These are phyloP conservation scores for Macrobrachium nipponense DNA, from an alignment of 1,140 invertebrate species.

Conservation along the genomic window DNA sequence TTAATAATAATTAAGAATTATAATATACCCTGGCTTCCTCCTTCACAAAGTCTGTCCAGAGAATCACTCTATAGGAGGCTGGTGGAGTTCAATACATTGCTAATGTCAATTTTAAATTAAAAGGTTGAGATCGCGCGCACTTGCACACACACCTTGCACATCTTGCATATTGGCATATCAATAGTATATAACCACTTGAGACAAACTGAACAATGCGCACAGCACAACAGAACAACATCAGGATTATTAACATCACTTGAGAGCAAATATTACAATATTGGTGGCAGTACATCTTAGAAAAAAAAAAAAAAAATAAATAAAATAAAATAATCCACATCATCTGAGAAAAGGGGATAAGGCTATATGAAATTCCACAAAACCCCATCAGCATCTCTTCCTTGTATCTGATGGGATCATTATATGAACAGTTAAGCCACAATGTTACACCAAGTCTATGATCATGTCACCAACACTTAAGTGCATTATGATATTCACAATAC, in stretches of 20 bases:
- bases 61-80: constrained; percentile 15
- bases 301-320: too few relatives aligned
- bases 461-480: too few relatives aligned
- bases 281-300: background rate
- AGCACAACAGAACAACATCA: background rate
- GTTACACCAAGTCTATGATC: too few relatives aligned
- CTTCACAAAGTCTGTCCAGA: constrained; percentile 26
- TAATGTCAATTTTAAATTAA: constrained; percentile 17
- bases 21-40: constrained; percentile 22
- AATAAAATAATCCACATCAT: background rate
- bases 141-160: constrained; percentile 1
- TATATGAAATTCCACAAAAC: too few relatives aligned
- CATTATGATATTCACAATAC: constrained; percentile 1
- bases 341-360: background rate
- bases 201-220: constrained; percentile 15
- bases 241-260: constrained; percentile 25
- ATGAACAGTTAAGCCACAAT: too few relatives aligned
- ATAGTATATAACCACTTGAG: constrained; percentile 12
- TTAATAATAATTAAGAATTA: too few relatives aligned
- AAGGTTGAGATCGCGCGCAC: constrained; percentile 17
- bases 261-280: constrained; percentile 24
- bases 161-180: constrained; percentile 18
- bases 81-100: constrained; percentile 10
- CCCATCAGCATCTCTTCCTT: too few relatives aligned
- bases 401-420: too few relatives aligned